Evolutionary conservation across 1,140 invertebrate genomes (phyloP).

Genomic region (Caenorhabditis elegans): WBcel235 BX284602.5:709501-710000

Average conservation of each 20-base stretch:
- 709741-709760: conserved; percentile 5
- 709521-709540: conserved; percentile 17
- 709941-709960: too few relatives aligned
- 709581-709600: conserved; percentile 36
- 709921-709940: too few relatives aligned
- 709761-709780: background rate
- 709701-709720: background rate
- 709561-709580: conserved; percentile 33
- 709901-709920: background rate
- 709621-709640: background rate
- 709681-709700: background rate
- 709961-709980: too few relatives aligned
- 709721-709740: background rate
- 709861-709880: background rate
- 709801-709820: conserved; percentile 39
- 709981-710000: too few relatives aligned
- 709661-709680: too few relatives aligned
- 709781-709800: conserved; percentile 35
- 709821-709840: conserved; percentile 36
- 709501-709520: background rate
- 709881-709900: background rate
- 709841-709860: conserved; percentile 35
- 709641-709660: too few relatives aligned
- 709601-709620: conserved; percentile 6
- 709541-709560: conserved; percentile 23